Conservation (phyloP, 2,888 invertebrate species). For the Dryomyza anilis region DNA sequence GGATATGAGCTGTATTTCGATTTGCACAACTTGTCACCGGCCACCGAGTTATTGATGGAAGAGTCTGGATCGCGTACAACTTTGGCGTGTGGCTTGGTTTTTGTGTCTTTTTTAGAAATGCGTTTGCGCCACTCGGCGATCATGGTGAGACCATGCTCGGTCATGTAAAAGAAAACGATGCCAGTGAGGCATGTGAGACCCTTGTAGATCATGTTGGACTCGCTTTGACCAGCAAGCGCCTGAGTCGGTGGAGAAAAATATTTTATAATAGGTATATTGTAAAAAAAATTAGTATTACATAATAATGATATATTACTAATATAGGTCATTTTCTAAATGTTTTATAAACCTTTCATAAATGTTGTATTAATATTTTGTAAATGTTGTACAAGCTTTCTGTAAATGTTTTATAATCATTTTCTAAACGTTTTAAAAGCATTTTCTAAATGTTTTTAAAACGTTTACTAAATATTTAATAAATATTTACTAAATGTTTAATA, state of each 20-base stretch:
- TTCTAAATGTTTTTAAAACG: too few relatives aligned
- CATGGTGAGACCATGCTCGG: slow-evolving; percentile 80
- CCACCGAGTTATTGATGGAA: slow-evolving; percentile 56
- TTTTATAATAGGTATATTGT: too few relatives aligned
- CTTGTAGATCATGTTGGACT: slow-evolving; percentile 80
- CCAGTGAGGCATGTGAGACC: slow-evolving; percentile 76
- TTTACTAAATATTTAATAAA: too few relatives aligned
- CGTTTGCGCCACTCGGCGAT: slow-evolving; percentile 81
- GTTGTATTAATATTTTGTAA: neutral
- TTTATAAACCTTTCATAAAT: too few relatives aligned
- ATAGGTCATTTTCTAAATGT: too few relatives aligned
- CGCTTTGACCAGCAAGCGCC: slow-evolving; percentile 55
- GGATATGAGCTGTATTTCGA: slow-evolving; percentile 89
- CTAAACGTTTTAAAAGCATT: too few relatives aligned
- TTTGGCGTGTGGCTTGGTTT: slow-evolving; percentile 67
- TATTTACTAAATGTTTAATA: too few relatives aligned
- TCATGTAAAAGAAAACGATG: slow-evolving; percentile 87
- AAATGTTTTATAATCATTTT: too few relatives aligned
- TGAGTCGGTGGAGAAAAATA: too few relatives aligned
- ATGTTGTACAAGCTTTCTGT: too few relatives aligned
- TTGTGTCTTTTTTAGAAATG: slow-evolving; percentile 69
- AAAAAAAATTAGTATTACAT: too few relatives aligned
- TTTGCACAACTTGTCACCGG: slow-evolving; percentile 74
- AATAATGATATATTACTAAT: too few relatives aligned
- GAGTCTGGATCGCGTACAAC: slow-evolving; percentile 72